A percentile compares a stretch with the other conserved stretches of the same genome.
These are phyloP conservation scores for Miltochrista miniata DNA, from an alignment of 2,888 invertebrate genomes.

Conservation along the genomic window DNA sequence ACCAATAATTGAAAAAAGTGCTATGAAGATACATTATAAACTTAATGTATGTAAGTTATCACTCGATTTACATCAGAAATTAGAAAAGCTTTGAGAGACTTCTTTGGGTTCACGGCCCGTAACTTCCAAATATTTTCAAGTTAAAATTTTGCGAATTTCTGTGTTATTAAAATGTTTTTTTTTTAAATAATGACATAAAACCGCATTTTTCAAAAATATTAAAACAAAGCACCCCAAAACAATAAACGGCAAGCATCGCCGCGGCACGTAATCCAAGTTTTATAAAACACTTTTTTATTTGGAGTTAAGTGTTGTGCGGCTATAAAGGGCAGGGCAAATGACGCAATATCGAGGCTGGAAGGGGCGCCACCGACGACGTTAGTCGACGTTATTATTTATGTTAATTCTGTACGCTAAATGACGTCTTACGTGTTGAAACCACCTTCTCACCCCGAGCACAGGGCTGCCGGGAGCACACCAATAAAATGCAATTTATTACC, in stretches of 20 bases:
- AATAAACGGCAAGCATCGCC: constrained; percentile 40
- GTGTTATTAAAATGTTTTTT: no score
- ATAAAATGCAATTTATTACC: constrained; percentile 38
- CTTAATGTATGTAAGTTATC: no score
- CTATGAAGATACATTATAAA: no score
- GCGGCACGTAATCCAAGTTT: constrained; percentile 53
- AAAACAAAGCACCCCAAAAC: constrained; percentile 34
- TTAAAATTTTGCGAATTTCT: no score
- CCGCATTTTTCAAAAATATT: constrained; percentile 18
- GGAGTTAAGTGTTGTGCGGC: constrained; percentile 71
- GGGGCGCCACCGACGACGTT: constrained; percentile 59
- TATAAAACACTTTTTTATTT: constrained; percentile 76
- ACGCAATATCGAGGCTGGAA: constrained; percentile 63
- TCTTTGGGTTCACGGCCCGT: no score
- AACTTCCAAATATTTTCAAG: no score
- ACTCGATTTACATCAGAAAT: no score
- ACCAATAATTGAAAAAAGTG: no score
- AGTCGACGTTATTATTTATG: constrained; percentile 80
- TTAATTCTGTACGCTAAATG: constrained; percentile 79
- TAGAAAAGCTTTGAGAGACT: no score
- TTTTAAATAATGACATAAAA: no score
- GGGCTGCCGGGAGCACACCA: constrained; percentile 42
- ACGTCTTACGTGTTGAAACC: constrained; percentile 74
- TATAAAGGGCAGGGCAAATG: constrained; percentile 74
- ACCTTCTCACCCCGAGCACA: constrained; percentile 53